Evolutionary conservation across 1,140 invertebrate genomes (phyloP).

Genomic region (Hermetia illucens): DNA sequence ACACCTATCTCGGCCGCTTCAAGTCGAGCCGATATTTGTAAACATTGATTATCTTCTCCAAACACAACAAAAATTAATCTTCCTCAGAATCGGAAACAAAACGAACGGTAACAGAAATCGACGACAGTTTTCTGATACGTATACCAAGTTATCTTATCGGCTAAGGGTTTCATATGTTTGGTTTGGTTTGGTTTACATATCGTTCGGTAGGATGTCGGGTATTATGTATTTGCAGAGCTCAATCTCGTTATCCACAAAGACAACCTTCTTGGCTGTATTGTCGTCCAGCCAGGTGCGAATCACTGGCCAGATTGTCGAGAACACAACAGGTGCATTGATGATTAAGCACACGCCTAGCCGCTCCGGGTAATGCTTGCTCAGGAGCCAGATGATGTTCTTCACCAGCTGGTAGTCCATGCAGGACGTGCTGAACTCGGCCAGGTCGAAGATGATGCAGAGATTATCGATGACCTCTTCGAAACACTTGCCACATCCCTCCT

Average conservation of each 20-base stretch:
- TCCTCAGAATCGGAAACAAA: no score
- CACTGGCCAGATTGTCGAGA: conserved; percentile 57
- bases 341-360: conserved; percentile 57
- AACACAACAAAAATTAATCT: no score
- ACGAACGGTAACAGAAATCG: no score
- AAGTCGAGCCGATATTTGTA: no score
- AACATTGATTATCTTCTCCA: no score
- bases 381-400: conserved; percentile 60
- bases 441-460: conserved; percentile 60
- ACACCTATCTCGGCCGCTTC: no score
- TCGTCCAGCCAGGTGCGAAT: conserved; percentile 63
- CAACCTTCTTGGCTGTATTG: conserved; percentile 57
- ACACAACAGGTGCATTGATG: conserved; percentile 52
- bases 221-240: conserved; percentile 57
- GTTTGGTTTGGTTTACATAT: no score
- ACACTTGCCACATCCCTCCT: conserved; percentile 58
- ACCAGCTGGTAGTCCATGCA: conserved; percentile 66
- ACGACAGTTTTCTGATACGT: no score
- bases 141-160: no score
- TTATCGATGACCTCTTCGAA: conserved; percentile 67
- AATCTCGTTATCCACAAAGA: conserved; percentile 49
- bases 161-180: no score
- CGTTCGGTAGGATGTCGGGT: conserved; percentile 55
- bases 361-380: conserved; percentile 59
- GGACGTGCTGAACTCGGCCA: conserved; percentile 51